Evolutionary conservation across 2,113 vertebrate genomes (phyloP).

Genomic region (Mystacornis crossleyi): DNA sequence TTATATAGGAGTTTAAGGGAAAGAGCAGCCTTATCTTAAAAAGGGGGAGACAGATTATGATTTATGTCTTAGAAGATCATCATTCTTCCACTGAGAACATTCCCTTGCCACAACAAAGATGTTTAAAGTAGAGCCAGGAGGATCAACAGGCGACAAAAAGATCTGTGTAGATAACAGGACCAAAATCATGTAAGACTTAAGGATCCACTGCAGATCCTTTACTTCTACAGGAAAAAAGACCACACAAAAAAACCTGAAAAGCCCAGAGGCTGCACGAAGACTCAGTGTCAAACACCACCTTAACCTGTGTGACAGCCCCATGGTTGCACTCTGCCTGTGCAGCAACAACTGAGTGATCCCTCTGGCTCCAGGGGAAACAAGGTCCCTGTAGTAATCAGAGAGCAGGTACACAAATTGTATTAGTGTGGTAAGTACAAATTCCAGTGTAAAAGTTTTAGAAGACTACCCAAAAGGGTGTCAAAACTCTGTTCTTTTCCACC

Average conservation of each 20-base stretch:
- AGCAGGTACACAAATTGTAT: not conserved
- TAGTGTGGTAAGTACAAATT: not conserved
- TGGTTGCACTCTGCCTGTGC: not conserved
- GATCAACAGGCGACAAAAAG: not conserved
- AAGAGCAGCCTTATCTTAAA: not conserved
- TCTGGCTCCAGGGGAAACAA: not conserved
- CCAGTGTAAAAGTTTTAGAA: not conserved
- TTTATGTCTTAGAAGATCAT: not conserved
- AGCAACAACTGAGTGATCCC: not conserved
- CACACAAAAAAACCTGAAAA: not conserved
- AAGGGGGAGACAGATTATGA: not conserved
- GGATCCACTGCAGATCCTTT: not conserved
- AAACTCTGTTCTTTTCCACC: not conserved
- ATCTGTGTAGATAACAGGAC: not conserved
- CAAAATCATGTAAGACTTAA: not conserved
- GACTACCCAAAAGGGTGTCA: not conserved
- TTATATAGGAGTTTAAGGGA: not conserved
- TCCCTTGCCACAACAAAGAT: not conserved
- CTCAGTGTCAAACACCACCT: not conserved
- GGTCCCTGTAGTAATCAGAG: not conserved
- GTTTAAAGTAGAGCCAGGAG: not conserved
- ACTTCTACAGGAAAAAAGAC: not conserved
- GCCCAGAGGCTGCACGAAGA: not conserved
- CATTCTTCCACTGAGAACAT: not conserved
- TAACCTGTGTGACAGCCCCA: not conserved